phyloP scores from a whole-genome alignment of 2,888 invertebrate genomes.

The Gari tellinella region DNA sequence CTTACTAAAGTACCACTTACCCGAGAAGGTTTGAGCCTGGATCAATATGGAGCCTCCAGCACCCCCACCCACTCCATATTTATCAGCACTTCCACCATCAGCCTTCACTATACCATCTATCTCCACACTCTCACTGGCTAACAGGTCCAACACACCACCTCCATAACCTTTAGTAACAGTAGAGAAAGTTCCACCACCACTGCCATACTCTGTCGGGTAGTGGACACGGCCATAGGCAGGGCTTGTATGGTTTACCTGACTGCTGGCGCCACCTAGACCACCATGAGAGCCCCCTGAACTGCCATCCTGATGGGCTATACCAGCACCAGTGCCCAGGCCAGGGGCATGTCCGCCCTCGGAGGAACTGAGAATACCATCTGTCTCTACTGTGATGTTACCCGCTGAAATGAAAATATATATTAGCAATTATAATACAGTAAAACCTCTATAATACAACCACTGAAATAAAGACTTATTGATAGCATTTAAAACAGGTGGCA shows the following conservation, averaged over 20 bases:
- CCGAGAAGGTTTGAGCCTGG: slow-evolving; percentile 48
- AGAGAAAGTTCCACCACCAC: slow-evolving; percentile 61
- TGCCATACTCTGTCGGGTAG: slow-evolving; percentile 65
- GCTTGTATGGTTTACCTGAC: slow-evolving; percentile 35
- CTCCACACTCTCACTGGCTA: slow-evolving; percentile 60
- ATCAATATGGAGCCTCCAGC: slow-evolving; percentile 68
- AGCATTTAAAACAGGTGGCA: too few relatives aligned
- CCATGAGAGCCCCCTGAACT: slow-evolving; percentile 74
- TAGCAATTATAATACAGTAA: too few relatives aligned
- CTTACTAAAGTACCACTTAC: neutral
- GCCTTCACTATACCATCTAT: slow-evolving; percentile 68
- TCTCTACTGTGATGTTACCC: slow-evolving; percentile 70
- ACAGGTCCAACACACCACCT: slow-evolving; percentile 66
- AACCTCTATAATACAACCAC: too few relatives aligned
- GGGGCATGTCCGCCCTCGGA: slow-evolving; percentile 58
- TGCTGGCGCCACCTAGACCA: slow-evolving; percentile 70
- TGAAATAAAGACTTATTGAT: too few relatives aligned
- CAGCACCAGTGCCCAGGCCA: slow-evolving; percentile 61
- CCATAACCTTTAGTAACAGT: slow-evolving; percentile 57
- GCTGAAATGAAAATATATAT: too few relatives aligned
- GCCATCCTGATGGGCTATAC: slow-evolving; percentile 44
- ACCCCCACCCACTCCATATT: slow-evolving; percentile 66
- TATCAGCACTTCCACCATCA: slow-evolving; percentile 59
- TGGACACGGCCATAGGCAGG: slow-evolving; percentile 60
- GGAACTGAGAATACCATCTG: slow-evolving; percentile 68